Evolutionary conservation across 2,113 vertebrate genomes (phyloP).

Genomic region (Dolichallabes microphthalmus): DNA sequence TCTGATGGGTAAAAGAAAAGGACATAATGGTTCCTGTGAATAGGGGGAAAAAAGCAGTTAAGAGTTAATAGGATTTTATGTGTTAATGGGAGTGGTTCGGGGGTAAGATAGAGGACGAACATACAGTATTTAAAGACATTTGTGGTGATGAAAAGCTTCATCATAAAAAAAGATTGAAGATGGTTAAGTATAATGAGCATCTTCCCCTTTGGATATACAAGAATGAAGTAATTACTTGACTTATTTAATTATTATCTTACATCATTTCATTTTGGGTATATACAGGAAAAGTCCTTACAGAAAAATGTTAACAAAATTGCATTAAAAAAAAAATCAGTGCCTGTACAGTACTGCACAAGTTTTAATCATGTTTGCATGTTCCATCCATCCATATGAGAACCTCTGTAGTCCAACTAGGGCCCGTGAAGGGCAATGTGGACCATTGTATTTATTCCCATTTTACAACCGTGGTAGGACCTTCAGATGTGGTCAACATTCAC

Average conservation of each 20-base stretch:
- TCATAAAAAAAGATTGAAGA: neutral
- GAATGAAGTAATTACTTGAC: neutral
- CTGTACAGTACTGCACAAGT: neutral
- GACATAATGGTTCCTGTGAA: neutral
- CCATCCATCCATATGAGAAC: no score
- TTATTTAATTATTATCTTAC: neutral
- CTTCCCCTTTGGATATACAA: neutral
- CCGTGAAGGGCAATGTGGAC: no score
- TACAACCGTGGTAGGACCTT: no score
- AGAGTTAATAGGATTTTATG: slow-evolving; percentile 6
- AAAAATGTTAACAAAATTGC: no score
- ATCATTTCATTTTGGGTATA: neutral
- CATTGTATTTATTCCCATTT: no score
- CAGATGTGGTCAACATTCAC: no score
- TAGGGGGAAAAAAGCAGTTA: neutral
- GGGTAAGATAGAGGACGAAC: neutral
- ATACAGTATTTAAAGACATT: neutral
- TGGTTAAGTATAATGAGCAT: neutral
- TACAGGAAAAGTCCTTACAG: neutral
- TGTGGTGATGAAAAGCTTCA: neutral
- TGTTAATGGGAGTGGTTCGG: neutral
- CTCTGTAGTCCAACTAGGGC: no score
- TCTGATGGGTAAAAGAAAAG: slow-evolving; percentile 33
- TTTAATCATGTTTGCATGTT: neutral
- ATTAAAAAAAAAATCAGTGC: no score